phyloP scores from a whole-genome alignment of 92 coral and sea anemone genomes.

The Virgularia gustaviana region DNA sequence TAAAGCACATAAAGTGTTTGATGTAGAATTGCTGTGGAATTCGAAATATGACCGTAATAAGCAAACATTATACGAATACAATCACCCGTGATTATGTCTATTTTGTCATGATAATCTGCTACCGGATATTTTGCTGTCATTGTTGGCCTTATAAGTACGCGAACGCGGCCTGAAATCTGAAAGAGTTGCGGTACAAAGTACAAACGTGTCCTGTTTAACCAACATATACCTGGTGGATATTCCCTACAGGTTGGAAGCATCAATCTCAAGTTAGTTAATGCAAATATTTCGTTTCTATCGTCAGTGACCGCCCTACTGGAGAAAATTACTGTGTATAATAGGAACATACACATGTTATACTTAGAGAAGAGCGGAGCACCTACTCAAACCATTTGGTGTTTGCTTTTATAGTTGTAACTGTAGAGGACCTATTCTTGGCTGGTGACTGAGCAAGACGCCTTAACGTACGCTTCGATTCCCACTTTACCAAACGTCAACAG shows the following conservation, averaged over 20 bases:
- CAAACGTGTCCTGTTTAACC: no score
- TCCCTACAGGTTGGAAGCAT: no score
- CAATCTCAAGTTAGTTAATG: conserved; percentile 10
- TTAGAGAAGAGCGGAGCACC: no score
- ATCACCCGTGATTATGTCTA: conserved; percentile 42
- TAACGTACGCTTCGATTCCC: conserved; percentile 1
- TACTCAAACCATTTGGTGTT: no score
- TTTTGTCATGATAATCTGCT: conserved; percentile 45
- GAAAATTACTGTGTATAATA: conserved; percentile 11
- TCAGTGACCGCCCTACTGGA: conserved; percentile 23
- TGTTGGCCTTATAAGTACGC: conserved; percentile 20
- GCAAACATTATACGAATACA: conserved; percentile 43
- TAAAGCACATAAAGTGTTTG: conserved; percentile 42
- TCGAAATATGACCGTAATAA: conserved; percentile 36
- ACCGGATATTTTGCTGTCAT: conserved; percentile 44
- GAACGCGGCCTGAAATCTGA: conserved; percentile 34
- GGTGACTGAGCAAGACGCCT: conserved; percentile 20
- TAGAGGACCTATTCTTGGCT: conserved; percentile 9
- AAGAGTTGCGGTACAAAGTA: conserved; percentile 24
- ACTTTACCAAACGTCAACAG: no score
- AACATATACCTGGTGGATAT: no score
- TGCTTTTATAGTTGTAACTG: no score
- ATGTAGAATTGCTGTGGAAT: conserved; percentile 30
- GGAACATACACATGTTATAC: no score
- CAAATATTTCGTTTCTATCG: neutral